Evolutionary conservation across 2,888 invertebrate genomes (phyloP).

Genomic region (Lottia scabra): DNA sequence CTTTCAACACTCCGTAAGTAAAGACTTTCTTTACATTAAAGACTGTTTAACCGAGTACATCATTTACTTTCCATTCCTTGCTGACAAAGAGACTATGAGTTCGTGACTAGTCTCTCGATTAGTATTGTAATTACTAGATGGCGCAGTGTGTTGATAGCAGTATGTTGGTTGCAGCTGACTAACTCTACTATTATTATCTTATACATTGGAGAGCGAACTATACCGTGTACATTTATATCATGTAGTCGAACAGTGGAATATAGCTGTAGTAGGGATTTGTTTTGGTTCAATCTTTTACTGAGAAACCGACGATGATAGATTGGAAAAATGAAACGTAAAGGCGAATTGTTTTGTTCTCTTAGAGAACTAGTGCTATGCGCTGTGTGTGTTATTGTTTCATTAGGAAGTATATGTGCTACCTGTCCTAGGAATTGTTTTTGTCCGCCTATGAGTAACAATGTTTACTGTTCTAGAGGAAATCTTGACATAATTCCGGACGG

Average conservation of each 20-base stretch:
- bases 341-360: background rate
- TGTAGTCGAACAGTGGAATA: no score
- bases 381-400: background rate
- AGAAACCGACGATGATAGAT: no score
- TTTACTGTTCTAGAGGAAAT: slow-evolving; percentile 61
- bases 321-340: background rate
- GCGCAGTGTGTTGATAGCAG: background rate
- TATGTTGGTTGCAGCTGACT: slow-evolving; percentile 1
- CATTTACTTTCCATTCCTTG: no score
- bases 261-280: no score
- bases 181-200: background rate
- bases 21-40: no score
- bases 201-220: background rate
- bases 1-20: no score
- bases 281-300: no score
- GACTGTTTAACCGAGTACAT: no score
- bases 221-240: no score
- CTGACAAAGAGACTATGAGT: no score
- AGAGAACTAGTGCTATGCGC: background rate
- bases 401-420: slow-evolving; percentile 9
- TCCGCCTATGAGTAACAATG: slow-evolving; percentile 58
- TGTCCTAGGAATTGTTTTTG: slow-evolving; percentile 66
- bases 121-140: background rate
- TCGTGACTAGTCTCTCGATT: no score
- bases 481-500: slow-evolving; percentile 59